Evolutionary conservation across 2,888 invertebrate species (phyloP).

Genomic region (Pachydiplax longipennis): DNA sequence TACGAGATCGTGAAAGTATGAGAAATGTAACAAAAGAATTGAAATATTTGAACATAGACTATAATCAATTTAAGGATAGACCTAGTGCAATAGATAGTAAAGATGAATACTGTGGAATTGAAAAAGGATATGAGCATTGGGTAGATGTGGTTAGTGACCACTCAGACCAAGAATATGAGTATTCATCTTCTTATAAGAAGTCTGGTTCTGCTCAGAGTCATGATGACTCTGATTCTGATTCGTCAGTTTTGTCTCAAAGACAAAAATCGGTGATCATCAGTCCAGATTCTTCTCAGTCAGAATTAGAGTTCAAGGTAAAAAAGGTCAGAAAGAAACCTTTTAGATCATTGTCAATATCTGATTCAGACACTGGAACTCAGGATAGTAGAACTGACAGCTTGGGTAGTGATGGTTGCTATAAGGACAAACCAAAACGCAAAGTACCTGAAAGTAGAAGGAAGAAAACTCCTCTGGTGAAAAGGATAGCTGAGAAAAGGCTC

Average conservation of each 20-base stretch:
- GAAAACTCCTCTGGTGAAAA: constrained; percentile 3
- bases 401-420: constrained; percentile 47
- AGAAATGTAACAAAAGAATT: constrained; percentile 72
- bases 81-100: constrained; percentile 66
- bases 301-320: constrained; percentile 56
- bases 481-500: constrained; percentile 33
- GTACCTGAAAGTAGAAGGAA: constrained; percentile 31
- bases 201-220: constrained; percentile 14
- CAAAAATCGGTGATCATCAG: constrained; percentile 54
- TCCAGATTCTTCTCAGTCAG: constrained; percentile 58
- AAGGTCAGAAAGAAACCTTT: constrained; percentile 55
- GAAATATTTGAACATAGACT: constrained; percentile 78
- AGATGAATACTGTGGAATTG: constrained; percentile 67
- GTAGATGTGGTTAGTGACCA: constrained; percentile 53
- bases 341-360: constrained; percentile 54
- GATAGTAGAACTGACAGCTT: constrained; percentile 58
- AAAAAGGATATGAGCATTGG: constrained; percentile 67
- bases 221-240: constrained; percentile 47
- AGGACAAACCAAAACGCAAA: constrained; percentile 12
- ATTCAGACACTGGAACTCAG: constrained; percentile 62
- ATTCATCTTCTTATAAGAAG: not conserved
- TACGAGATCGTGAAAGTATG: constrained; percentile 56
- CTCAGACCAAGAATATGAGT: constrained; percentile 11
- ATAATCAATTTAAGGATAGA: constrained; percentile 70
- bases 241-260: constrained; percentile 24